A percentile compares a stretch with the other conserved stretches of the same genome.
These are phyloP conservation scores for Ectemnius lituratus DNA, from an alignment of 2,888 invertebrate genomes.

Conservation along the genomic window DNA sequence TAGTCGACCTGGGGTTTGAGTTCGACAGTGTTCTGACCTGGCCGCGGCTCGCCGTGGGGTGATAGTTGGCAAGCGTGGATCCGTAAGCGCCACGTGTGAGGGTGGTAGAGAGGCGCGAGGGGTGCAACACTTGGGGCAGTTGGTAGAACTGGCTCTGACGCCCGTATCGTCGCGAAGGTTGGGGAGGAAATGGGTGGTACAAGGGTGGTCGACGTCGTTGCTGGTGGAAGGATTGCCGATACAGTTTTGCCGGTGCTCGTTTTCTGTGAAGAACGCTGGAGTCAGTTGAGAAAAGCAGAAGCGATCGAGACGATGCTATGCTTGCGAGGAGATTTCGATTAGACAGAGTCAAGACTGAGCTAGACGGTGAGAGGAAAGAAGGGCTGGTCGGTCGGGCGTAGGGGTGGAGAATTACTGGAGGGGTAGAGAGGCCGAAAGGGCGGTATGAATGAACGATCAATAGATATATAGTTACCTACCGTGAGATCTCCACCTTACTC, in stretches of 20 bases:
- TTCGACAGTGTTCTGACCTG: background rate
- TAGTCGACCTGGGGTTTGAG: too few species aligned
- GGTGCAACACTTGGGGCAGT: slow-evolving; percentile 39
- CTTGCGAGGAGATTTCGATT: background rate
- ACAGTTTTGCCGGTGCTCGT: background rate
- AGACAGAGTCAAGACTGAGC: slow-evolving; percentile 28
- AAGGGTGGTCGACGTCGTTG: slow-evolving; percentile 43
- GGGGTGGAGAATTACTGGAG: slow-evolving; percentile 36
- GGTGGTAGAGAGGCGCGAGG: slow-evolving; percentile 37
- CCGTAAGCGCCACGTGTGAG: slow-evolving; percentile 67
- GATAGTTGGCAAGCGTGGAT: slow-evolving; percentile 53
- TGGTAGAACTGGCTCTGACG: slow-evolving; percentile 65
- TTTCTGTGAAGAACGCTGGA: background rate
- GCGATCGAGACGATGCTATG: slow-evolving; percentile 11
- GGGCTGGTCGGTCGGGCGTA: slow-evolving; percentile 31
- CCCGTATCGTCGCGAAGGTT: slow-evolving; percentile 17
- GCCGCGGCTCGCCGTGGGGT: background rate
- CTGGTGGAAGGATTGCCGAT: slow-evolving; percentile 30
- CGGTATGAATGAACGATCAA: slow-evolving; percentile 77
- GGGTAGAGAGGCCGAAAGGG: slow-evolving; percentile 65
- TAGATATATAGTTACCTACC: slow-evolving; percentile 72
- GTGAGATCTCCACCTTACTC: slow-evolving; percentile 43
- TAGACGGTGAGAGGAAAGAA: slow-evolving; percentile 23
- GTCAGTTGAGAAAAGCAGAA: background rate
- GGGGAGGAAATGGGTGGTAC: slow-evolving; percentile 33